These are phyloP conservation scores for Electrophaes corylata DNA, from an alignment of 2,888 invertebrate species.

Conservation along the genomic window DNA sequence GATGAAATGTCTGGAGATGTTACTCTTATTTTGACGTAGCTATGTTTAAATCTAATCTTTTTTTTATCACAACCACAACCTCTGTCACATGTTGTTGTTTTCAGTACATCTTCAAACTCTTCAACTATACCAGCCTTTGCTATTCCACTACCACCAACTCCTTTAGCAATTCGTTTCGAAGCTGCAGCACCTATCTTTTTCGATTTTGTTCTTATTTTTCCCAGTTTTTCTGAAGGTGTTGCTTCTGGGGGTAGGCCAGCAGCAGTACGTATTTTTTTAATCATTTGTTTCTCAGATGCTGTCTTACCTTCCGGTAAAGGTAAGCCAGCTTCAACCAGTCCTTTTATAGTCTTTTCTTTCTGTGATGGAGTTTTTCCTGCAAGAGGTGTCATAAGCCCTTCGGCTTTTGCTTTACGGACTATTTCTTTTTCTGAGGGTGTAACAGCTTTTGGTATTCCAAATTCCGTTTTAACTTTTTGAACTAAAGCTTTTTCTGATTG, in stretches of 20 bases:
- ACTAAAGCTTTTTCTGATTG: conserved; percentile 37
- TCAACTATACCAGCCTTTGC: conserved; percentile 47
- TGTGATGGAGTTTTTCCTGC: conserved; percentile 49
- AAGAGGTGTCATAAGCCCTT: conserved; percentile 54
- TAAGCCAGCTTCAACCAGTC: conserved; percentile 51
- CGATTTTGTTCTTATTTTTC: conserved; percentile 50
- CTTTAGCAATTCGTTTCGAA: conserved; percentile 17
- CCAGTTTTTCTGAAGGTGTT: conserved; percentile 53
- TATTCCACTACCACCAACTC: conserved; percentile 26
- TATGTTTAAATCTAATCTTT: conserved; percentile 70
- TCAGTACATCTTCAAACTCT: conserved; percentile 59
- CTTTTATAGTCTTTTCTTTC: conserved; percentile 56
- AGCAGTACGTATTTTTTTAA: conserved; percentile 49
- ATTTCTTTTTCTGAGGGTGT: conserved; percentile 51
- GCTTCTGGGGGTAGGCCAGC: conserved; percentile 52
- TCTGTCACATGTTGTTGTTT: conserved; percentile 64
- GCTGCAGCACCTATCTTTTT: conserved; percentile 43
- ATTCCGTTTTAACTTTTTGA: conserved; percentile 40
- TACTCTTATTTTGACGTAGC: conserved; percentile 68
- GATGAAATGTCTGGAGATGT: conserved; percentile 69
- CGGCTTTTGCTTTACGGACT: conserved; percentile 50
- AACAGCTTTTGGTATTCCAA: conserved; percentile 45
- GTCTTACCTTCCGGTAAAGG: conserved; percentile 58
- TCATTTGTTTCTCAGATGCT: conserved; percentile 52
- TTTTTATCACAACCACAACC: conserved; percentile 69